Conservation (phyloP, 2,797 vertebrate species). For the Siniperca obscura region DNA sequence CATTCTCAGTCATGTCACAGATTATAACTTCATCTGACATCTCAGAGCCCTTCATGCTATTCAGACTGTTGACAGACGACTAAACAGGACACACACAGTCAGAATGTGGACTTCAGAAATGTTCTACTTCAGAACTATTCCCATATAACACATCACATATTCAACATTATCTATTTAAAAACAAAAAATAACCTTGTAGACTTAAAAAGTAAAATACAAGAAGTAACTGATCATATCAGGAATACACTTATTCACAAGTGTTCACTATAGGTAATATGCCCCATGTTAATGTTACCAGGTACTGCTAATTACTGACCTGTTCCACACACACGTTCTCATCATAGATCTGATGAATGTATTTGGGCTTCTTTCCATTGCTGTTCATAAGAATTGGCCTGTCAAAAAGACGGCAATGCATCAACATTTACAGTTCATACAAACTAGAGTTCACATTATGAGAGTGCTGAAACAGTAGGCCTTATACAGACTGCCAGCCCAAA, state of each 20-base stretch:
- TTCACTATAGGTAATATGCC: no score
- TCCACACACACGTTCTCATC: conserved; percentile 86
- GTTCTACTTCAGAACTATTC: neutral
- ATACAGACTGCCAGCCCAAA: no score
- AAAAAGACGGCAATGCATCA: neutral
- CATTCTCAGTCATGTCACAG: conserved; percentile 91
- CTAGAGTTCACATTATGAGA: neutral
- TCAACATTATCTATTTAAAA: neutral
- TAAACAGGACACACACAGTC: conserved; percentile 56
- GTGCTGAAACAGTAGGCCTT: neutral
- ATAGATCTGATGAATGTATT: conserved; percentile 92
- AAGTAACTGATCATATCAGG: neutral
- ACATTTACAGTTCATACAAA: neutral
- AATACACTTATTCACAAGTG: neutral
- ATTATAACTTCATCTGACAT: conserved; percentile 94
- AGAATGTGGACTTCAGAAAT: neutral
- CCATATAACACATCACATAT: neutral
- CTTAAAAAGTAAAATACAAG: neutral
- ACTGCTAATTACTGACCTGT: conserved; percentile 57
- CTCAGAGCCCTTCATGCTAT: conserved; percentile 86
- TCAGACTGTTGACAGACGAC: conserved; percentile 88
- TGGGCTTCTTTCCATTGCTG: conserved; percentile 92
- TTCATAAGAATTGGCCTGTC: conserved; percentile 92
- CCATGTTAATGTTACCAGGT: neutral
- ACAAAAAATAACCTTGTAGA: neutral